These are phyloP conservation scores for Actinopyga echinites DNA, from an alignment of 53 echinoderm and acorn worm genomes.

Conservation along the genomic window DNA sequence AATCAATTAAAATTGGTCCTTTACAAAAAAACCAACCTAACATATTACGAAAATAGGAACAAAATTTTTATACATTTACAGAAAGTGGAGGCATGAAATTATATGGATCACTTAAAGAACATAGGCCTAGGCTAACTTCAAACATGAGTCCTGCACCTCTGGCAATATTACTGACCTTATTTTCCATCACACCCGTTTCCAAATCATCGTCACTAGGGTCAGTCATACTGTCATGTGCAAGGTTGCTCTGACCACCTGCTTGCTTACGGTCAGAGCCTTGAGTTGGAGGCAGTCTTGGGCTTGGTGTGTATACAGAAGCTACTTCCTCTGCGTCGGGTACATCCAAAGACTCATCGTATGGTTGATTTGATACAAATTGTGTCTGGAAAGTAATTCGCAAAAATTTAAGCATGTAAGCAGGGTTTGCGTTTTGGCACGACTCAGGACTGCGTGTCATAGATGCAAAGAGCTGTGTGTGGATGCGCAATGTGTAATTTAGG, in stretches of 20 bases:
- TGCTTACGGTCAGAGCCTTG: not conserved
- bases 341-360: conserved; percentile 97
- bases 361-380: conserved; percentile 84
- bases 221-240: conserved; percentile 61
- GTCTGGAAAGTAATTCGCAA: conserved; percentile 53
- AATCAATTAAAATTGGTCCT: no score
- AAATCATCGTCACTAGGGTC: conserved; percentile 88
- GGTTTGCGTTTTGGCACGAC: no score
- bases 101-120: no score
- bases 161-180: conserved; percentile 66
- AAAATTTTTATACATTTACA: no score
- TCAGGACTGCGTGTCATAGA: no score
- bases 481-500: no score
- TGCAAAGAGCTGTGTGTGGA: no score
- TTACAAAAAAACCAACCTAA: no score
- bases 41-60: no score
- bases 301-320: conserved; percentile 89
- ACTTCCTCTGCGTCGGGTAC: conserved; percentile 98
- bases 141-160: not conserved
- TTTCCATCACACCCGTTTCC: conserved; percentile 88
- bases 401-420: not conserved
- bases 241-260: conserved; percentile 34
- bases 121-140: not conserved
- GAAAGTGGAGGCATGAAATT: no score
- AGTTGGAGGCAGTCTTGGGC: conserved; percentile 78